Evolutionary conservation across 2,113 vertebrate genomes (phyloP).

Genomic region (Antechinus flavipes): DNA sequence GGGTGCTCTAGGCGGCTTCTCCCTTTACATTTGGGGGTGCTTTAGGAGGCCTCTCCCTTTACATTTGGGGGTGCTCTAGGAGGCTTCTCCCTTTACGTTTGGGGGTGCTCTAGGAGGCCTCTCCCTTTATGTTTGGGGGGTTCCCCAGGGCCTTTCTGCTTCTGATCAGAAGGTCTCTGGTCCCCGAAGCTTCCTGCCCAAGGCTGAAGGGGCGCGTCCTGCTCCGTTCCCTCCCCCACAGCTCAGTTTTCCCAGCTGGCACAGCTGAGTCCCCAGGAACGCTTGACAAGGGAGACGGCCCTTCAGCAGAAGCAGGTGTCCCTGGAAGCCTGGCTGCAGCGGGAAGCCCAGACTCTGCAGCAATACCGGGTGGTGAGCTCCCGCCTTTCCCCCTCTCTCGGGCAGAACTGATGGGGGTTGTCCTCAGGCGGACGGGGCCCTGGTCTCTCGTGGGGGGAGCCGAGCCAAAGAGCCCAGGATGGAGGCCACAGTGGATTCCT

Average conservation of each 20-base stretch:
- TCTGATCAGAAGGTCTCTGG: too few relatives aligned
- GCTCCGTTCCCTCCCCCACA: constrained; percentile 67
- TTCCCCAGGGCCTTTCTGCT: neutral
- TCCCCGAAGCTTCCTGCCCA: neutral
- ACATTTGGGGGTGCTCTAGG: too few relatives aligned
- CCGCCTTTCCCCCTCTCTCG: accelerated
- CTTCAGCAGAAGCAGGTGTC: constrained; percentile 79
- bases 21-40: too few relatives aligned
- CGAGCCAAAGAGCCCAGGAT: accelerated
- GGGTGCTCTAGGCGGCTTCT: too few relatives aligned
- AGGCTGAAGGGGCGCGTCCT: neutral
- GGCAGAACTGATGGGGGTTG: neutral
- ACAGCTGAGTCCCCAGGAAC: constrained; percentile 94
- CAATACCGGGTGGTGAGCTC: constrained; percentile 94
- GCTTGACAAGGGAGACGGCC: constrained; percentile 89
- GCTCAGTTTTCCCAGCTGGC: constrained; percentile 94
- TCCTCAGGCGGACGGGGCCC: neutral
- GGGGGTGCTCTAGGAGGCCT: too few relatives aligned
- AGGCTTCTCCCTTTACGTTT: too few relatives aligned
- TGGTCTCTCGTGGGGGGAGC: accelerated
- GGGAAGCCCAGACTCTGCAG: constrained; percentile 84
- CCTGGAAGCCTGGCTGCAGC: constrained; percentile 71
- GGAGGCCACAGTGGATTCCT: neutral
- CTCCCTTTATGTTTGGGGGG: too few relatives aligned
- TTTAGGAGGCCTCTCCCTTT: too few relatives aligned